These are phyloP conservation scores for Subacronicta megacephala DNA, from an alignment of 2,888 invertebrate species.

Conservation along the genomic window DNA sequence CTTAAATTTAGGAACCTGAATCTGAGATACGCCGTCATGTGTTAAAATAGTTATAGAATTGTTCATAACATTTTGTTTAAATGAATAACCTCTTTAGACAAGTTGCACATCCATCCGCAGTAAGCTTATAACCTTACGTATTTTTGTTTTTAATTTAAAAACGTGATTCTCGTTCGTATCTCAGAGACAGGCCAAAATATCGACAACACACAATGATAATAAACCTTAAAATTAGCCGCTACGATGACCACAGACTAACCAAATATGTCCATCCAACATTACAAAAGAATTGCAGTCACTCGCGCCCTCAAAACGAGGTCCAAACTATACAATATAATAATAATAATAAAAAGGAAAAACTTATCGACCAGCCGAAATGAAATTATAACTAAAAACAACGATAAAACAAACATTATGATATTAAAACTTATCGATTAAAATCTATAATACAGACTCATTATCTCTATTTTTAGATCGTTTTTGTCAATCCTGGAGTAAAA, in stretches of 20 bases:
- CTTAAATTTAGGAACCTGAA: conserved; percentile 40
- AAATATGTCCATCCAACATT: conserved; percentile 43
- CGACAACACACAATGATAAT: conserved; percentile 54
- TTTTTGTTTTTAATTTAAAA: conserved; percentile 25
- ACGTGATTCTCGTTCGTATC: conserved; percentile 23
- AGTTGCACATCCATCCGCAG: conserved; percentile 8
- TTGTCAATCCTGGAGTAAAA: conserved; percentile 41
- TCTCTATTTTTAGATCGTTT: conserved; percentile 60
- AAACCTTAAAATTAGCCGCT: conserved; percentile 56
- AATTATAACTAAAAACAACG: conserved; percentile 79
- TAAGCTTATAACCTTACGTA: conserved; percentile 16
- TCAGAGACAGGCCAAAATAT: conserved; percentile 46
- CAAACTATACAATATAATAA: conserved; percentile 53
- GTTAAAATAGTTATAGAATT: conserved; percentile 1
- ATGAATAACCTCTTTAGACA: conserved; percentile 14
- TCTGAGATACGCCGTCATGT: conserved; percentile 38
- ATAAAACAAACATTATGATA: conserved; percentile 72
- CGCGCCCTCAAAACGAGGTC: conserved; percentile 37
- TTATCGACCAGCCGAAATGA: conserved; percentile 65
- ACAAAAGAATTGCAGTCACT: conserved; percentile 47
- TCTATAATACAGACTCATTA: conserved; percentile 81
- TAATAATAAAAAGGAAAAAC: conserved; percentile 52
- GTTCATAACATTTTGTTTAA: conserved; percentile 32
- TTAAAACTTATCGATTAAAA: conserved; percentile 72
- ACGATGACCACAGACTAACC: conserved; percentile 56